Percentiles rank a stretch among this genome's conserved stretches.
Conservation (phyloP, 2,888 invertebrate genomes). For the Dolichomitus sp. region DNA sequence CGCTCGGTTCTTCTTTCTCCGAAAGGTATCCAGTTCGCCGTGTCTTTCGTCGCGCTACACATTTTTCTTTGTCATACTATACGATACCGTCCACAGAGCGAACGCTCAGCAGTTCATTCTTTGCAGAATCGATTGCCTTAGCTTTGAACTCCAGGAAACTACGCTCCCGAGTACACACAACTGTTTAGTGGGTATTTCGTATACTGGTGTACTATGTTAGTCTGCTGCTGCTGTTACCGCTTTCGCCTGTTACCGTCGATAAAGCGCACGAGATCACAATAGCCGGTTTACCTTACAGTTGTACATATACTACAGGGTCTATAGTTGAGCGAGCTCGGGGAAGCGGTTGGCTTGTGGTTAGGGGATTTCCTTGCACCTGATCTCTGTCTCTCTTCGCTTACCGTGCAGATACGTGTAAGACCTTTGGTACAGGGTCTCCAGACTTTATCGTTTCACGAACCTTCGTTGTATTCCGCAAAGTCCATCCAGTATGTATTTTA, state of each 20-base stretch:
- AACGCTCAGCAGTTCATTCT: background rate
- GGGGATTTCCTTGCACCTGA: conserved; percentile 42
- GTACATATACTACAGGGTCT: conserved; percentile 28
- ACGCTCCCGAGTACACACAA: conserved; percentile 21
- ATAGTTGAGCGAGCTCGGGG: conserved; percentile 21
- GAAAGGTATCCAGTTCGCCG: conserved; percentile 6
- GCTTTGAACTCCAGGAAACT: conserved; percentile 37
- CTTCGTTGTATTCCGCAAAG: conserved; percentile 11
- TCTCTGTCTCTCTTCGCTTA: background rate
- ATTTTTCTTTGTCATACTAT: conserved; percentile 14
- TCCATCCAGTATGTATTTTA: background rate
- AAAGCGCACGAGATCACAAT: conserved; percentile 55
- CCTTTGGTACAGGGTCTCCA: conserved; percentile 16
- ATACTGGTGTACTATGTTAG: conserved; percentile 35
- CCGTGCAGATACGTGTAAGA: conserved; percentile 19
- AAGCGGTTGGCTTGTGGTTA: conserved; percentile 46
- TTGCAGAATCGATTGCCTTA: conserved; percentile 40
- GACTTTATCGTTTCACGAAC: conserved; percentile 11
- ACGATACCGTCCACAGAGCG: background rate
- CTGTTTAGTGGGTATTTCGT: conserved; percentile 31
- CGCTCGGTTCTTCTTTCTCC: conserved; percentile 1
- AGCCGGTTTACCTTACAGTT: conserved; percentile 43
- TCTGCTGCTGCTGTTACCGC: conserved; percentile 33
- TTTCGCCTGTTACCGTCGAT: conserved; percentile 55
- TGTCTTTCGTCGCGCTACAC: conserved; percentile 2